Conservation (phyloP, 2,888 invertebrate species). For the Odontomyia ornata region DNA sequence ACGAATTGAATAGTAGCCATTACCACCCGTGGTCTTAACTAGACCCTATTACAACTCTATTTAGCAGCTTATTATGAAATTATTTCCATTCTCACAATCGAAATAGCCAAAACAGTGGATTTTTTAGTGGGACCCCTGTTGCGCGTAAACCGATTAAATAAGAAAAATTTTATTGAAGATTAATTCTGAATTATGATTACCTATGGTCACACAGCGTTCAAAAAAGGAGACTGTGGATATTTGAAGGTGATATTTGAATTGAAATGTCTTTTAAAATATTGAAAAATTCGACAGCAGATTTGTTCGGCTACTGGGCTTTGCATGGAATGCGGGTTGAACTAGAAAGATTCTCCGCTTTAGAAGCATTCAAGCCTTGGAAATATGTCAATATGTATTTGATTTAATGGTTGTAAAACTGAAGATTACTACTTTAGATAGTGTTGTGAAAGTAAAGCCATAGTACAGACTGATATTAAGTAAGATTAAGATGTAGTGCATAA, state of each 20-base stretch:
- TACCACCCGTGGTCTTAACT: conserved; percentile 35
- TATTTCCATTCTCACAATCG: conserved; percentile 32
- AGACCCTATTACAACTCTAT: conserved; percentile 40
- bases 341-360: too few species aligned
- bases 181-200: conserved; percentile 42
- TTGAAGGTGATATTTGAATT: not conserved
- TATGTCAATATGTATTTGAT: too few species aligned
- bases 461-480: too few species aligned
- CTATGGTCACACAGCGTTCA: not conserved
- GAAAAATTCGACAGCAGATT: conserved; percentile 18
- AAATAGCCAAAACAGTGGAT: not conserved
- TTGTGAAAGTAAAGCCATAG: too few species aligned
- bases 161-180: conserved; percentile 35
- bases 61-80: conserved; percentile 32
- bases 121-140: not conserved
- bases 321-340: not conserved
- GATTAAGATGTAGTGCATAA: too few species aligned
- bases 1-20: conserved; percentile 21
- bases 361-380: too few species aligned
- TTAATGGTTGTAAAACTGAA: too few species aligned
- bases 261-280: not conserved
- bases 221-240: not conserved
- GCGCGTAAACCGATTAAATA: conserved; percentile 43
- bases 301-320: conserved; percentile 42
- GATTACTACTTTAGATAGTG: too few species aligned